Evolutionary conservation across 2,113 vertebrate species (phyloP).

Genomic region (Lynx canadensis): DNA sequence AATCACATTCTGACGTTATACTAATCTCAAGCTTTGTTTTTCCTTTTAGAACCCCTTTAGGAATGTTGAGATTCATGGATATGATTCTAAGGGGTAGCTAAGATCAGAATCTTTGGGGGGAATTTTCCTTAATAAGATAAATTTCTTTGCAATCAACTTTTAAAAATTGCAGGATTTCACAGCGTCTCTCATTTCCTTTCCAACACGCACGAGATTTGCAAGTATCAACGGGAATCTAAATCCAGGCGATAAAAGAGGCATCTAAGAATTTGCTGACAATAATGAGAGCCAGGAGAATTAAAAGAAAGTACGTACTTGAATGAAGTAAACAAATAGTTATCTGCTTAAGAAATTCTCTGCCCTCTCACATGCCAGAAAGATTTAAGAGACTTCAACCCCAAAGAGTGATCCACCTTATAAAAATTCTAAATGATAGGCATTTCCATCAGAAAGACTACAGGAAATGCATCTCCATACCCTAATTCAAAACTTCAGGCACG

Average conservation of each 20-base stretch:
- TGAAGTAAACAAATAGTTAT: conserved; percentile 42
- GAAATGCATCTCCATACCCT: background rate
- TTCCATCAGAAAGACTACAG: background rate
- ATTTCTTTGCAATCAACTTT: conserved; percentile 59
- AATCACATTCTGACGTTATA: conserved; percentile 55
- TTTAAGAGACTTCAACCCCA: background rate
- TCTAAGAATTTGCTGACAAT: conserved; percentile 48
- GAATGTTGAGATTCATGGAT: background rate
- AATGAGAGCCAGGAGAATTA: conserved; percentile 31
- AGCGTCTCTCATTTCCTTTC: conserved; percentile 70
- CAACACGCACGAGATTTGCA: conserved; percentile 66
- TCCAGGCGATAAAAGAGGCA: conserved; percentile 13
- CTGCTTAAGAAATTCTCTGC: conserved; percentile 40
- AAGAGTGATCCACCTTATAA: background rate
- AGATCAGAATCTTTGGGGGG: conserved; percentile 53
- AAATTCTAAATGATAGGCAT: background rate
- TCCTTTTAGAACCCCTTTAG: conserved; percentile 45
- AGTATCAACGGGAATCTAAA: conserved; percentile 49
- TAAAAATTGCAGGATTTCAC: conserved; percentile 71
- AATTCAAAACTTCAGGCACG: conserved; percentile 1
- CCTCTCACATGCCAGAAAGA: background rate
- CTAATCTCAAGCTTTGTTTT: conserved; percentile 25
- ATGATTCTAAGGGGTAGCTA: conserved; percentile 38
- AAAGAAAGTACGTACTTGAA: conserved; percentile 4
- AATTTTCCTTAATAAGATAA: conserved; percentile 68